A percentile compares a stretch with the other conserved stretches of the same genome.
Evolutionary conservation across 1,140 invertebrate genomes (phyloP).

Genomic region (Drosophila ambigua): DNA sequence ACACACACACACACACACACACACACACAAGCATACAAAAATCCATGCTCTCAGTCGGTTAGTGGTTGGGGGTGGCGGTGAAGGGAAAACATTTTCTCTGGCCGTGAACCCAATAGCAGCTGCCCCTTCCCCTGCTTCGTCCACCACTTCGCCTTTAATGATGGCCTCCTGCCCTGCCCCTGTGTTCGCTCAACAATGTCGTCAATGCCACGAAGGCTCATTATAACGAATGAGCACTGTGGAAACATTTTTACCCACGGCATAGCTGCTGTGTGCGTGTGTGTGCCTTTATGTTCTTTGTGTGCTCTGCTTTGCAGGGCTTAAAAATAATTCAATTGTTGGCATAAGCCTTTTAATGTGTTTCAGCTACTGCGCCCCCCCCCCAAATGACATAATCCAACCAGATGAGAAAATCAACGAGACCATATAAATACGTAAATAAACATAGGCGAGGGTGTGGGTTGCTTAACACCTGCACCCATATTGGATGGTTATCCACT

Average conservation of each 20-base stretch:
- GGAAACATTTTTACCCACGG: conserved; percentile 45
- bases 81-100: conserved; percentile 34
- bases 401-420: neutral
- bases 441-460: no score
- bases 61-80: neutral
- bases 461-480: conserved; percentile 57
- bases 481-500: conserved; percentile 41
- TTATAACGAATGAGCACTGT: conserved; percentile 66
- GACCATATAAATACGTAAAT: neutral
- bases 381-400: conserved; percentile 32
- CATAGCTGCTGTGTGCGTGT: conserved; percentile 2
- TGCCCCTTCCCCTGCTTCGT: neutral
- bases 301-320: conserved; percentile 46
- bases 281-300: conserved; percentile 28
- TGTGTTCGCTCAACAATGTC: conserved; percentile 17
- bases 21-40: conserved; percentile 8
- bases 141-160: conserved; percentile 49
- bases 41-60: neutral
- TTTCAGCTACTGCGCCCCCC: neutral
- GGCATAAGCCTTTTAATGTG: conserved; percentile 73
- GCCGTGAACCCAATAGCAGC: conserved; percentile 29
- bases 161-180: conserved; percentile 12
- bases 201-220: conserved; percentile 70
- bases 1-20: conserved; percentile 25
- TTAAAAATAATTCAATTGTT: conserved; percentile 80